Base-by-base conservation (phyloP, 2,113 vertebrate species). In the Conger conger region DNA sequence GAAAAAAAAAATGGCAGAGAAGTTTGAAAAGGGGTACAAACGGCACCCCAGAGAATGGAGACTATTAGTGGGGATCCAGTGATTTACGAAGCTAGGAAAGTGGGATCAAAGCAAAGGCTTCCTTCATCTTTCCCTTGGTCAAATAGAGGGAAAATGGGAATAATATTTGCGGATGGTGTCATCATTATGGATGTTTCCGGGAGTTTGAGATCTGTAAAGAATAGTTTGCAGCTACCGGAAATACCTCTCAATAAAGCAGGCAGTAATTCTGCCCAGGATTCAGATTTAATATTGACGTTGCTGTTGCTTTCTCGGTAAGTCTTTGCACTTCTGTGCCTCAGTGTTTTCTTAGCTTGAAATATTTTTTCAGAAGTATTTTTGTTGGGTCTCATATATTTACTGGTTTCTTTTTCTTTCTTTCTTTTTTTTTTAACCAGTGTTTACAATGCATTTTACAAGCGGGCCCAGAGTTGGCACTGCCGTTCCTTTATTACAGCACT, bases 161-260 rank as follows among this genome's bases (percentile, higher is more conserved):
- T 36, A 82, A 82, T 82, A 42, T 42, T 82, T 82, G 80, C 23
- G 30, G 30, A 82, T 82, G n/a, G 45, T 82, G 80, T 82, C 80
- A 82, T 57, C 80, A 33, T 82, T 40, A 82, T 35, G 33, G 17
- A 82, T 82, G 45, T 57, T 82, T 54, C 80, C 45, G 42, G 80
- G 53, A 82, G 80, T n/a, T 57, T 57, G 80, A 30, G 42, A 82
- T 57, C 53, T n/a, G 38, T 80, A 80, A 79, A 45, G 79, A 50
- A 80, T 80, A 80, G 80, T 23, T 57, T 57, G 50, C 36, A 15
- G 60, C 80, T n/a, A 36, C 30, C 5, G n/a, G 80, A 57, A 54
- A 53, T 57, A 57, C n/a, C 27, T 36, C 80, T 36, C 80, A n/a
- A 20, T 57, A 82, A 33, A 57, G 20, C 35, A 82, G 15, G n/a